Percentiles rank a stretch among this genome's conserved stretches.
Evolutionary conservation across 2,888 invertebrate genomes (phyloP).

Genomic region (Axea sp.): DNA sequence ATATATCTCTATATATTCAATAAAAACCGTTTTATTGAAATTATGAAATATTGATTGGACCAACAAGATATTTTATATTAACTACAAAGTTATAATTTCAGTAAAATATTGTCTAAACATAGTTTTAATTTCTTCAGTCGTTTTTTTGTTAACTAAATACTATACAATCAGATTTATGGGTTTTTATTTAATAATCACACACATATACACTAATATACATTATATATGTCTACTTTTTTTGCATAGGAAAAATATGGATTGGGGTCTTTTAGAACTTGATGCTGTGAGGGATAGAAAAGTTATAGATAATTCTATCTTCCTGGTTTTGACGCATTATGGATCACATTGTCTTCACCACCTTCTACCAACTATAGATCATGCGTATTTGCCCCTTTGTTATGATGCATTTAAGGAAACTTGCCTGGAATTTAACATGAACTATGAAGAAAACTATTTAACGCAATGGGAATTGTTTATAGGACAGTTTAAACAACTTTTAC

Average conservation of each 20-base stretch:
- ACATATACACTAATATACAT: too few relatives aligned
- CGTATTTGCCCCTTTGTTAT: conserved; percentile 84
- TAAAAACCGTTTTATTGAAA: too few relatives aligned
- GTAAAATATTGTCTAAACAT: too few relatives aligned
- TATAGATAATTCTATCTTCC: conserved; percentile 84
- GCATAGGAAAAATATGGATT: conserved; percentile 84
- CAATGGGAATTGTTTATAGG: conserved; percentile 84
- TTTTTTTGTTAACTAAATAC: too few relatives aligned
- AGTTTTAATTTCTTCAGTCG: too few relatives aligned
- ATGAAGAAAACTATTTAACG: conserved; percentile 69
- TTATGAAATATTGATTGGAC: too few relatives aligned
- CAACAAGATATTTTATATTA: too few relatives aligned
- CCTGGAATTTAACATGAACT: conserved; percentile 82
- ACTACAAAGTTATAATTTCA: too few relatives aligned
- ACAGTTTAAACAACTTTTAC: conserved; percentile 83
- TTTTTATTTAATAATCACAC: too few relatives aligned
- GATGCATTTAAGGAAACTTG: conserved; percentile 84
- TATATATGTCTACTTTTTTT: too few relatives aligned
- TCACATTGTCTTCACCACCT: conserved; percentile 90
- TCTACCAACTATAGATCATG: conserved; percentile 90
- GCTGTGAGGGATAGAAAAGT: conserved; percentile 86
- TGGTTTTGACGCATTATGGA: conserved; percentile 87
- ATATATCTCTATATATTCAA: too few relatives aligned
- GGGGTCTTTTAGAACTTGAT: conserved; percentile 89
- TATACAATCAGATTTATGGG: too few relatives aligned